Conservation (phyloP, 2,888 invertebrate genomes). For the Nephrotoma flavescens region DNA sequence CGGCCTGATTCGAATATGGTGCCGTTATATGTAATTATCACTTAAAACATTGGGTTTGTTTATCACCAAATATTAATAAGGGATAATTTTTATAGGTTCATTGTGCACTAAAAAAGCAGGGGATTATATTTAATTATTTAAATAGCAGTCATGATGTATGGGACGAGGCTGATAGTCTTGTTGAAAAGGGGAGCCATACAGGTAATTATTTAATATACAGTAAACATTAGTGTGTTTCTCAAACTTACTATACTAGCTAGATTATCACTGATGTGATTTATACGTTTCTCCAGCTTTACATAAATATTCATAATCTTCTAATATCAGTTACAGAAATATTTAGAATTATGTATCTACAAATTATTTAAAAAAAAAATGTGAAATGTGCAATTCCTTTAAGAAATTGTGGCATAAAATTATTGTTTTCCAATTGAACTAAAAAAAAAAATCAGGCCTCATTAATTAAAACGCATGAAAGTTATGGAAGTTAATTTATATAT, state of each 20-base stretch:
- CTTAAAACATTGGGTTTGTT: neutral
- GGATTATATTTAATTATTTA: slow-evolving; percentile 65
- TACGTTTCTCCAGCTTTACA: too few relatives aligned
- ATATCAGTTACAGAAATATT: too few relatives aligned
- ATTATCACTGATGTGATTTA: too few relatives aligned
- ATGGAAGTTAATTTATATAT: too few relatives aligned
- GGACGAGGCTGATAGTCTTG: slow-evolving; percentile 76
- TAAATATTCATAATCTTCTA: too few relatives aligned
- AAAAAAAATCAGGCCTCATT: too few relatives aligned
- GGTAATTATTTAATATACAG: slow-evolving; percentile 36
- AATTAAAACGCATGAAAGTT: too few relatives aligned
- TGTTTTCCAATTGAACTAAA: too few relatives aligned
- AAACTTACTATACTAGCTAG: neutral
- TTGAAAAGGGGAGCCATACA: slow-evolving; percentile 60
- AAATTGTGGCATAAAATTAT: too few relatives aligned
- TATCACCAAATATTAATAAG: neutral
- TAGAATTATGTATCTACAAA: too few relatives aligned
- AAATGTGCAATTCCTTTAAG: too few relatives aligned
- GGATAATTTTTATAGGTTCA: slow-evolving; percentile 37
- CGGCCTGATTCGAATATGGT: slow-evolving; percentile 30
- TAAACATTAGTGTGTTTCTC: slow-evolving; percentile 14
- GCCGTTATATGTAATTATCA: slow-evolving; percentile 17
- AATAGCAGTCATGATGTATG: slow-evolving; percentile 77
- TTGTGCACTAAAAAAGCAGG: slow-evolving; percentile 66
- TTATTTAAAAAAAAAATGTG: too few relatives aligned